Evolutionary conservation across 1,140 invertebrate species (phyloP), one percentile per base, ranked within the genome.

Genomic region (Drosophila pallidifrons): DNA sequence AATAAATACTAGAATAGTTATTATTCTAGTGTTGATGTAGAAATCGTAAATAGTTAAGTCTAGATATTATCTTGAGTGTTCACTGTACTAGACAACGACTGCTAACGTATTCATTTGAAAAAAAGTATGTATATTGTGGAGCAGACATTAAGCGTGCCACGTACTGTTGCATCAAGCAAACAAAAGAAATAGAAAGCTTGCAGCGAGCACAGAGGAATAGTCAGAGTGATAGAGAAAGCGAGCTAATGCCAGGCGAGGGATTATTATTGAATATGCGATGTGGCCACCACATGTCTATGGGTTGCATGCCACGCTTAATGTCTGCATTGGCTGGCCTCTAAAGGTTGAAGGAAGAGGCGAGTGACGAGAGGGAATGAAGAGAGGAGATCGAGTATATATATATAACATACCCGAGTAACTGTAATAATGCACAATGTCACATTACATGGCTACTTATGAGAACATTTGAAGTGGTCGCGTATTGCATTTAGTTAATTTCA

Each of bases 231-330:
- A 3, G 15, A 55, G 15, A 41, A 25, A 25, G 20, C 20, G 7
- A 4, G 58, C 66, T 70, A 75, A 75, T 70, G 52, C 66, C 66
- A 47, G 46, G 35, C 57, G 28, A 58, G 73, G 60, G 68, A 71
- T 75, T 71, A 75, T 72, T 65, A 71, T 71, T 75, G 68, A 68
- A 71, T 72, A 71, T 71, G 68, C 59, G 54, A 52, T 51, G 59
- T 46, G 59, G 54, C 52, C 8, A 58, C 7, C 69, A 20, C n/a
- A 51, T 20, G 51, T 15, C 38, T 55, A 65, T 51, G 60, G 64
- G 66, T 30, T 61, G 71, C 64, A 30, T 54, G 30, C 15, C 2
- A 52, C 28, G 28, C 28, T 52, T 7, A 10, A 15, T 16, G 45
- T 6, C 6, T 35, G 20, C 30, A 32, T 6, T 30, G 38, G 5